Conservation (phyloP, 2,888 invertebrate genomes). For the Macrophya annulata region DNA sequence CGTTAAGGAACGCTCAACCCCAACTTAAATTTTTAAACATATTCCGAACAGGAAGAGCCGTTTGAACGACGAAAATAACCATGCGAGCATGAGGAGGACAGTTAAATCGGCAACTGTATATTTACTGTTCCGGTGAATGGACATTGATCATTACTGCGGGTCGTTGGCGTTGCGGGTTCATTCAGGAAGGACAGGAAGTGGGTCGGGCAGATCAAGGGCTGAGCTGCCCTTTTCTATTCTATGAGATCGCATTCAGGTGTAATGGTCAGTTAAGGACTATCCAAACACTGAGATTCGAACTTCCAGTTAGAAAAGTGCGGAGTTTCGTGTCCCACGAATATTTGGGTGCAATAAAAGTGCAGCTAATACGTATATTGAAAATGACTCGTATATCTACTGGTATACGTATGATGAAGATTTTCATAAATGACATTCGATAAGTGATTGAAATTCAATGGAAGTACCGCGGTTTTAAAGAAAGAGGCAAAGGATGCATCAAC, state of each 20-base stretch:
- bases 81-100: constrained; percentile 17
- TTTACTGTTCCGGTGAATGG: constrained; percentile 62
- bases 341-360: not conserved
- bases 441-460: constrained; percentile 33
- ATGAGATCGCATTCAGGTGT: constrained; percentile 76
- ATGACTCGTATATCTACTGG: not conserved
- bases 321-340: constrained; percentile 36
- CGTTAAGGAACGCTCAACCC: not conserved
- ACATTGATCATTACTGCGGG: constrained; percentile 76
- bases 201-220: constrained; percentile 77
- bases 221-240: constrained; percentile 74
- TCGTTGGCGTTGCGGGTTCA: constrained; percentile 68
- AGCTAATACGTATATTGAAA: not conserved
- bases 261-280: constrained; percentile 78
- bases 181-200: constrained; percentile 76
- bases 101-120: constrained; percentile 51
- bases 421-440: not conserved
- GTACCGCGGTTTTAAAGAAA: constrained; percentile 14
- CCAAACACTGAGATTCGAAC: constrained; percentile 72
- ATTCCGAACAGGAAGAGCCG: constrained; percentile 15
- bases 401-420: not conserved
- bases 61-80: constrained; percentile 31
- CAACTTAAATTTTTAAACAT: not conserved
- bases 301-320: constrained; percentile 64
- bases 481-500: constrained; percentile 22